Evolutionary conservation across 2,797 vertebrate genomes (phyloP).

Genomic region (Pampus argenteus): DNA sequence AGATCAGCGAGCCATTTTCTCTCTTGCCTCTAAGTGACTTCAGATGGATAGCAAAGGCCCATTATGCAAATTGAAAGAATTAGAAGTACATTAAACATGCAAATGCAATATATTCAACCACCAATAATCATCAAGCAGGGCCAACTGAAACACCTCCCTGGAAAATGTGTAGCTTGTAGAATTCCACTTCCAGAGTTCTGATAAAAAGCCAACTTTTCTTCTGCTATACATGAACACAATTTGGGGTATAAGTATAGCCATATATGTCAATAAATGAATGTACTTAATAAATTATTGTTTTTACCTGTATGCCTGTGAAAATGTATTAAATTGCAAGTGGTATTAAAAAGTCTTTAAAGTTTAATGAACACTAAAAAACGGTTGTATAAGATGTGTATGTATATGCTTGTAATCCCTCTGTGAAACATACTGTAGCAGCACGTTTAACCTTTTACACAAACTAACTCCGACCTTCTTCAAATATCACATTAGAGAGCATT

Average conservation of each 20-base stretch:
- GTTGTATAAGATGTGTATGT: neutral
- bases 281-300: neutral
- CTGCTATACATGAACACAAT: neutral
- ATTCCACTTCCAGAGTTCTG: constrained; percentile 14
- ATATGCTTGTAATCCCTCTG: neutral
- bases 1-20: constrained; percentile 67
- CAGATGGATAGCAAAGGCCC: constrained; percentile 67
- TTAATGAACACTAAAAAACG: neutral
- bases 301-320: neutral
- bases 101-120: constrained; percentile 72
- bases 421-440: neutral
- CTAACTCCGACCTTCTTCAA: neutral
- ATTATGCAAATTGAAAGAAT: constrained; percentile 77
- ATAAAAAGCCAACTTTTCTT: neutral
- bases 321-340: neutral
- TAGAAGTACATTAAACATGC: constrained; percentile 76
- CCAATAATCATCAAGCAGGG: constrained; percentile 48
- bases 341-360: neutral
- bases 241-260: neutral
- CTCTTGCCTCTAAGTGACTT: constrained; percentile 68
- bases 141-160: constrained; percentile 43
- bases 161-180: constrained; percentile 24
- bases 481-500: neutral
- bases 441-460: constrained; percentile 6
- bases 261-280: neutral